Base-by-base conservation (phyloP, 2,888 invertebrate species). In the Agrochola lota region DNA sequence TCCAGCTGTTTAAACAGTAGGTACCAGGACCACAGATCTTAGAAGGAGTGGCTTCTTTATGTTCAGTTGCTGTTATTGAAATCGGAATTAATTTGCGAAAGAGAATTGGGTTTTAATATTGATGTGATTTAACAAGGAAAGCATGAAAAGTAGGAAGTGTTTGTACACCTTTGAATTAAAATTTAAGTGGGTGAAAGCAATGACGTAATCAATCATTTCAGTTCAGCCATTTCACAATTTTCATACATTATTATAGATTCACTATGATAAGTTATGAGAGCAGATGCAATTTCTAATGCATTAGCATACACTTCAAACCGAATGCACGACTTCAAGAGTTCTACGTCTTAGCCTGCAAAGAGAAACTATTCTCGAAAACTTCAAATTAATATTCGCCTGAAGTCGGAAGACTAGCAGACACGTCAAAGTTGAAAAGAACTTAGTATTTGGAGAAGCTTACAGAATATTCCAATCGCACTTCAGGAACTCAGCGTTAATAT, bases 241-340 rank as follows among this genome's bases (percentile, higher is more conserved):
- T 63, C 15, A 30, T 40, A 79, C 11, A 30, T 30, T 66, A 67
- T 46, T 66, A 26, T 49, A 30, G 20, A 59, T 30, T n/a, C 52
- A 59, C 66, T 40, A 20, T 11, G 20, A 57, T 40, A 67, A 35
- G 30, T 68, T 59, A 49, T 26, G 11, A 52, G 26, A 26, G 52
- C 68, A 64, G 23, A 59, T 69, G 43, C 40, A 57, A 43, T 59
- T 81, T 57, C 57, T 70, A 70, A 80, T 77, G 49, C 62, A 80
- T 62, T 67, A 30, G 77, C 63, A 83, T 52, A 67, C 62, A 71
- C 67, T 77, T 69, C 30, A 71, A 71, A 83, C 67, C n/a, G 59
- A 78, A 78, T 68, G 35, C 63, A 52, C 23, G 30, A 70, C 26
- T 66, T 77, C 64, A n/a, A 55, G 46, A 78, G 78, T 66, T 74